phyloP scores from a whole-genome alignment of 2,888 invertebrate genomes.

The Junonia oenone region DNA sequence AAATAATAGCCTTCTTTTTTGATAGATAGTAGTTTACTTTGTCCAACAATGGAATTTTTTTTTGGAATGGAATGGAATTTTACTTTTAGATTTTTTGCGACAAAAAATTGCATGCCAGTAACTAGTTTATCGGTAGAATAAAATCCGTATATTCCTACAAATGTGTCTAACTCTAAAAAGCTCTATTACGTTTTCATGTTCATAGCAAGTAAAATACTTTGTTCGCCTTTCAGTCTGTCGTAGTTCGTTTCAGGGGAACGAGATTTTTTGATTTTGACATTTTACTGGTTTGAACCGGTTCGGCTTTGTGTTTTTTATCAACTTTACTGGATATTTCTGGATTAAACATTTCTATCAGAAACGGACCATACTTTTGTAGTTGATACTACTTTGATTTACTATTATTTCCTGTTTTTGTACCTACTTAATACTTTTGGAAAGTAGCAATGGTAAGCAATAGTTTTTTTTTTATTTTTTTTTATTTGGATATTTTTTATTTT shows the following conservation, averaged over 20 bases:
- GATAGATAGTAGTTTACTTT: too few relatives aligned
- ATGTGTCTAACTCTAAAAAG: constrained; percentile 11
- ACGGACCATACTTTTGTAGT: too few relatives aligned
- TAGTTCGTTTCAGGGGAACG: not conserved
- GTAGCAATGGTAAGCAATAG: too few relatives aligned
- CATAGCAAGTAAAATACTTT: constrained; percentile 14
- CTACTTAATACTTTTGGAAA: too few relatives aligned
- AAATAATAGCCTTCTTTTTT: too few relatives aligned
- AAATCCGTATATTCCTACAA: constrained; percentile 7
- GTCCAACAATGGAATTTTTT: too few relatives aligned
- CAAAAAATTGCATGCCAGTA: not conserved
- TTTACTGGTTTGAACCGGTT: not conserved
- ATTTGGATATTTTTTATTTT: too few relatives aligned
- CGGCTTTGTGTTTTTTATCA: not conserved
- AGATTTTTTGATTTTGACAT: not conserved
- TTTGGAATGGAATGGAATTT: too few relatives aligned
- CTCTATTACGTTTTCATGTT: constrained; percentile 22
- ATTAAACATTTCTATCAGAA: not conserved
- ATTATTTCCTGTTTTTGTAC: too few relatives aligned
- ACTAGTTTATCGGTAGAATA: constrained; percentile 9
- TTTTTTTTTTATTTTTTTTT: too few relatives aligned
- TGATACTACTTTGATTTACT: too few relatives aligned
- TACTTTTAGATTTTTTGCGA: too few relatives aligned
- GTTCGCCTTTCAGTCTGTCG: not conserved
- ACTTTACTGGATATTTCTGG: not conserved